phyloP scores from a whole-genome alignment of 2,797 vertebrate genomes.

The Lepus townsendii region DNA sequence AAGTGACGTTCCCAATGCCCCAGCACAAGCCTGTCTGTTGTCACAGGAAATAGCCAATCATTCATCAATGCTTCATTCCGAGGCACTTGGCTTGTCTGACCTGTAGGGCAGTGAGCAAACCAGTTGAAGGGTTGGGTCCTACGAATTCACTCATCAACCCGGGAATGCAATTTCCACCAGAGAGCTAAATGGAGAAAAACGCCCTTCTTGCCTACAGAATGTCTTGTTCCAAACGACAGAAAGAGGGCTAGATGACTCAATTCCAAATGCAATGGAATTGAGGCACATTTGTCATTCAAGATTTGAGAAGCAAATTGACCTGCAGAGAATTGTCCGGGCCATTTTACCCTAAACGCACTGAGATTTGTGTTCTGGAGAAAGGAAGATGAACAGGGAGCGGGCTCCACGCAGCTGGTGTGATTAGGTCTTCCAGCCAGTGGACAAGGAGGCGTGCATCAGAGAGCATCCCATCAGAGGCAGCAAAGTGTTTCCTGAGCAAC shows the following conservation, averaged over 20 bases:
- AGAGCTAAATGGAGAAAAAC: background rate
- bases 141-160: background rate
- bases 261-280: background rate
- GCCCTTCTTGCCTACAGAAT: background rate
- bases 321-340: background rate
- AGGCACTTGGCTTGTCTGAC: background rate
- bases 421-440: background rate
- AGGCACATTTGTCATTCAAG: background rate
- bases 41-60: background rate
- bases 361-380: background rate
- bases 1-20: rapidly evolving
- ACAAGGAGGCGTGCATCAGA: background rate
- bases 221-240: background rate
- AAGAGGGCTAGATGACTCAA: background rate
- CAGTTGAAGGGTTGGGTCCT: background rate
- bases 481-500: conserved; percentile 72
- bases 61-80: background rate
- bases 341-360: background rate
- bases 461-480: conserved; percentile 30
- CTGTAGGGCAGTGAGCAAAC: background rate
- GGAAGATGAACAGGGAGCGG: background rate
- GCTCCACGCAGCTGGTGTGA: background rate
- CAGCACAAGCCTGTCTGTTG: background rate
- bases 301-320: background rate
- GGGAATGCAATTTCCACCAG: background rate